Percentiles rank a stretch among this genome's conserved stretches.
These are phyloP conservation scores for Holacanthella duospinosa DNA, from an alignment of 2,888 invertebrate species.

Conservation along the genomic window DNA sequence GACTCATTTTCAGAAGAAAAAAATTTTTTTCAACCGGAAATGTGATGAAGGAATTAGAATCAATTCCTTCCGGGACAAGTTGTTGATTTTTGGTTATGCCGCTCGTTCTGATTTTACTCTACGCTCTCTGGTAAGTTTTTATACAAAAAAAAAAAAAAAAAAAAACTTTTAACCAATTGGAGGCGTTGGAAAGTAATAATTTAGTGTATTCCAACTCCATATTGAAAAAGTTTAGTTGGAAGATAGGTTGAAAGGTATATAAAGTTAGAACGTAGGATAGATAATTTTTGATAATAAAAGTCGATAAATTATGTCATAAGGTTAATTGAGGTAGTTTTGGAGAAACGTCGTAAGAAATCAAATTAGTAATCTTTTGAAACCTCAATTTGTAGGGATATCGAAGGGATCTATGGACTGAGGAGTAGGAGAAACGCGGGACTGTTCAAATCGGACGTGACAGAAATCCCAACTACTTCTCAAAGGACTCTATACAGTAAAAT, in stretches of 20 bases:
- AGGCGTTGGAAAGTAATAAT: neutral
- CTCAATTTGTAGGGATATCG: neutral
- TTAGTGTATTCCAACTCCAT: neutral
- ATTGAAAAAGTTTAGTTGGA: neutral
- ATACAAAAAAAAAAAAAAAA: neutral
- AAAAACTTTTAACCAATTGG: neutral
- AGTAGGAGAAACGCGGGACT: too few relatives aligned
- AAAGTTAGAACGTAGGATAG: too few relatives aligned
- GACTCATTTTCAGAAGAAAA: too few relatives aligned
- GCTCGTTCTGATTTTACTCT: neutral
- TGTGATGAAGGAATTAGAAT: neutral
- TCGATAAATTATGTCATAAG: too few relatives aligned
- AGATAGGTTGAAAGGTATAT: neutral
- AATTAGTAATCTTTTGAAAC: too few relatives aligned
- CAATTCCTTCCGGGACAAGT: neutral
- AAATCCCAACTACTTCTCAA: neutral
- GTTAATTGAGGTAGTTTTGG: too few relatives aligned
- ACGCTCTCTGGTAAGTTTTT: neutral
- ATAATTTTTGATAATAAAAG: too few relatives aligned
- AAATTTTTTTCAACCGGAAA: neutral
- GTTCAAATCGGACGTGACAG: neutral
- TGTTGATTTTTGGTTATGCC: neutral
- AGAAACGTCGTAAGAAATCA: too few relatives aligned
- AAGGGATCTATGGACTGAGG: too few relatives aligned
- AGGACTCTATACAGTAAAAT: neutral